These are phyloP conservation scores for Augochlora pura DNA, from an alignment of 1,140 invertebrate species.

Conservation along the genomic window DNA sequence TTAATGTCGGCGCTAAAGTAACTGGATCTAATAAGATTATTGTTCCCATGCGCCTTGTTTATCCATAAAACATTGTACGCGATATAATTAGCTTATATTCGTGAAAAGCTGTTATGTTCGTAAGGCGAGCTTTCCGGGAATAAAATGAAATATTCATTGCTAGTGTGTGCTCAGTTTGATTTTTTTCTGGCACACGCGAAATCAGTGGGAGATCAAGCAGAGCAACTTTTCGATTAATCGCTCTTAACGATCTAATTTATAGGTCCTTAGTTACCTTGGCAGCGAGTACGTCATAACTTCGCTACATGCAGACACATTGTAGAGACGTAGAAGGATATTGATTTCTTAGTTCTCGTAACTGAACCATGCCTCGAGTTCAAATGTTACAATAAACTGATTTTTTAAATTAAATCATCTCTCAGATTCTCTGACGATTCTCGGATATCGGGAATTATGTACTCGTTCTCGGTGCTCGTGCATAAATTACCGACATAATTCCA, in stretches of 20 bases:
- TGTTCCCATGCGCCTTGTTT: no score
- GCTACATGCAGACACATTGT: conserved; percentile 38
- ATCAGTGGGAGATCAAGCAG: conserved; percentile 11
- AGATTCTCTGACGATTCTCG: not conserved
- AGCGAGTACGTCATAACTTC: conserved; percentile 52
- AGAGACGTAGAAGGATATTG: conserved; percentile 46
- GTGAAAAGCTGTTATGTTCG: no score
- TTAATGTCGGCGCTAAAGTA: no score
- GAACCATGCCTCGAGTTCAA: conserved; percentile 17
- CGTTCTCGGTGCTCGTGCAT: not conserved
- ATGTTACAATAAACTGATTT: conserved; percentile 27
- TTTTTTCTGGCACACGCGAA: not conserved
- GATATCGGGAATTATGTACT: no score
- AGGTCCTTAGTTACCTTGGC: conserved; percentile 47
- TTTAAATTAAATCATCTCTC: not conserved
- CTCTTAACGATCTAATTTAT: conserved; percentile 28
- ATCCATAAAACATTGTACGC: no score
- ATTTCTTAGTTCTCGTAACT: conserved; percentile 42
- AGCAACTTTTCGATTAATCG: conserved; percentile 54
- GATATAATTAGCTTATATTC: no score
- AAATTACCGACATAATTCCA: not conserved
- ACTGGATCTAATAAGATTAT: no score
- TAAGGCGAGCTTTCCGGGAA: no score
- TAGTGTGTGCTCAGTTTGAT: not conserved
- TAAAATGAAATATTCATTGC: not conserved